Evolutionary conservation across 2,797 vertebrate species (phyloP), one percentile per base, ranked within the genome.

Genomic region (Pangasius larnaudii): DNA sequence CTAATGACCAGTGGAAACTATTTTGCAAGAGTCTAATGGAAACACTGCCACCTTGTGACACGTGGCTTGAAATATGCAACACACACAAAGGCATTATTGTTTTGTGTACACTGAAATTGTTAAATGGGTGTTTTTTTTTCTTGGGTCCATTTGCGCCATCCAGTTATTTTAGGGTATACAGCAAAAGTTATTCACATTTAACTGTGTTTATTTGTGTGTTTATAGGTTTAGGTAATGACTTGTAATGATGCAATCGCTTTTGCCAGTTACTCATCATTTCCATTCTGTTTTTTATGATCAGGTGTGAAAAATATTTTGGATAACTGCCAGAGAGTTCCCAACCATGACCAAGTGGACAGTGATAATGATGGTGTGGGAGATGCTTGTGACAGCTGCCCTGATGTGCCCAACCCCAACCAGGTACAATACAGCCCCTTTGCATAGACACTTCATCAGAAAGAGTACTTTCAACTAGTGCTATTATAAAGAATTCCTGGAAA

Each of bases 361-460:
- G 99, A 99, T 92, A 94, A 92, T 1, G 99, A 99, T 0, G 97
- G 98, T 1, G 98, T 99, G 51, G 99, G 99, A 79, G 98, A 99
- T 53, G 96, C 94, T 67, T 99, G 99, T 91, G 99, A 99, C 93
- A 99, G 98, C 91, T 99, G 99, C 90, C 98, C 98, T 27, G 96
- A 98, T 69, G 88, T 98, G 92, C 94, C 94, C 92, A 99, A 99
- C 92, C 98, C 98, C 56, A 99, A 98, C 92, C 99, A 99, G 98
- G 99, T 99, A 86, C 53, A n/a, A 61, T 81, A 61, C 56, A 61
- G 4, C 78, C 39, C 18, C 30, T 5, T 1, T 58, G 9, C 51
- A 36, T 11, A 11, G 51, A 61, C 80, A 58, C 33, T 79, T 36
- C 10, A 71, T 67, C 63, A 84, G 24, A 86, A 88, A 83, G 46